Base-by-base conservation (phyloP, 1,140 invertebrate genomes). In the Pantala flavescens region DNA sequence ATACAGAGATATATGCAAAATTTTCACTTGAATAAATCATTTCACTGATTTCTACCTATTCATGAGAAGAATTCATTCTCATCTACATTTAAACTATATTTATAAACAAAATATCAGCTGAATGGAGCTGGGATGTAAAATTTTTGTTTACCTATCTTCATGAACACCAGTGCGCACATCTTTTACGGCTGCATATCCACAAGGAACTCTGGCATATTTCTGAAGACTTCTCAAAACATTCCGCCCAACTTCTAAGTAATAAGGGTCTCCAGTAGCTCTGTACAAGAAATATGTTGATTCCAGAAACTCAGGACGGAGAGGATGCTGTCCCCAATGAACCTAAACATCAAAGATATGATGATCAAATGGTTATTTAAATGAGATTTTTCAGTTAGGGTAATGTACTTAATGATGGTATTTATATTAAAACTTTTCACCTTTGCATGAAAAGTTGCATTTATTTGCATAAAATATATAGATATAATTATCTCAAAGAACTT, bases 241-340 rank as follows among this genome's bases (percentile, higher is more conserved):
- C 80, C 92, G 91, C 0, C 95, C 97, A 7, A 98, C 97, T 80
- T 95, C 90, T 71, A 99, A 84, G 83, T 99, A 99, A 83, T 98
- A 94, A 76, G 92, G 91, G 85, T 99, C 98, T 43, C 90, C 90
- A 0, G 97, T 99, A 0, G 97, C 97, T 80, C 91, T 88, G 82
- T 98, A 97, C 9, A 99, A 83, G 81, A 98, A 98, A 81, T 99
- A 99, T 0, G 97, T 99, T 0, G 96, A 98, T 84, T 99, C 98
- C 24, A 99, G 84, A 84, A 99, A 99, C 83, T 99, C 98, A 10
- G 98, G 98, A 73, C 98, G 87, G 2, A 99, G 84, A 10, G 96
- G 96, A 86, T 98, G 96, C 82, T 98, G 96, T 16, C 93, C 96
- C 97, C 97, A 99, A 80, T 99, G 95, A 0, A 99, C 94, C 88